Conservation (phyloP, 2,113 vertebrate genomes). For the Chionis minor region DNA sequence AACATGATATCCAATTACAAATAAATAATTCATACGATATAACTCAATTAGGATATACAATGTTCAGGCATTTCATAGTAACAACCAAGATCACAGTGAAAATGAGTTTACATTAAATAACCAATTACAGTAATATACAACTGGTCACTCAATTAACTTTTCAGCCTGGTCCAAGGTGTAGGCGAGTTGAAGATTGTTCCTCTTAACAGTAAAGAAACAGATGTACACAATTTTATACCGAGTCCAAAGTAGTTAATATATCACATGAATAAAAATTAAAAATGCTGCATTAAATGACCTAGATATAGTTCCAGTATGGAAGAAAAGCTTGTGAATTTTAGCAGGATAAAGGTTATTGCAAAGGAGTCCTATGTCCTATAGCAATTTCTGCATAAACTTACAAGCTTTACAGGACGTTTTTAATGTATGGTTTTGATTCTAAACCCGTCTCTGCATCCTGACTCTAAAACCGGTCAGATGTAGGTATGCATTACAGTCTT, state of each 20-base stretch:
- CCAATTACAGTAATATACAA: constrained; percentile 67
- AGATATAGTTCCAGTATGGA: constrained; percentile 24
- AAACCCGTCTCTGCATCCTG: background rate
- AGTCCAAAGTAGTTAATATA: constrained; percentile 25
- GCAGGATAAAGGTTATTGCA: background rate
- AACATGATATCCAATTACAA: constrained; percentile 77
- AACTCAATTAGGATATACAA: constrained; percentile 69
- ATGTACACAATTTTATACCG: background rate
- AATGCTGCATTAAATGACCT: background rate
- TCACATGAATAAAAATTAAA: background rate
- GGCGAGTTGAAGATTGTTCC: constrained; percentile 20
- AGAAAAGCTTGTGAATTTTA: constrained; percentile 7
- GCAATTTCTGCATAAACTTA: background rate
- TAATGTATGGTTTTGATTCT: background rate
- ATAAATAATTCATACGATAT: constrained; percentile 81
- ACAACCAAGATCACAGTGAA: constrained; percentile 48
- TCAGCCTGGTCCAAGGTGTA: constrained; percentile 54
- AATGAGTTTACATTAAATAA: constrained; percentile 67
- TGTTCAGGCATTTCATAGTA: constrained; percentile 55
- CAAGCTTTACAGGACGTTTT: background rate
- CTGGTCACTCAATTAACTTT: constrained; percentile 41
- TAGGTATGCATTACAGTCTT: background rate
- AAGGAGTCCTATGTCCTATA: background rate
- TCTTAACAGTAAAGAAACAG: constrained; percentile 13
- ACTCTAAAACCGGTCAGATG: background rate